Evolutionary conservation across 2,113 vertebrate species (phyloP), one percentile per base, ranked within the genome.

Genomic region (Melozone crissalis): DNA sequence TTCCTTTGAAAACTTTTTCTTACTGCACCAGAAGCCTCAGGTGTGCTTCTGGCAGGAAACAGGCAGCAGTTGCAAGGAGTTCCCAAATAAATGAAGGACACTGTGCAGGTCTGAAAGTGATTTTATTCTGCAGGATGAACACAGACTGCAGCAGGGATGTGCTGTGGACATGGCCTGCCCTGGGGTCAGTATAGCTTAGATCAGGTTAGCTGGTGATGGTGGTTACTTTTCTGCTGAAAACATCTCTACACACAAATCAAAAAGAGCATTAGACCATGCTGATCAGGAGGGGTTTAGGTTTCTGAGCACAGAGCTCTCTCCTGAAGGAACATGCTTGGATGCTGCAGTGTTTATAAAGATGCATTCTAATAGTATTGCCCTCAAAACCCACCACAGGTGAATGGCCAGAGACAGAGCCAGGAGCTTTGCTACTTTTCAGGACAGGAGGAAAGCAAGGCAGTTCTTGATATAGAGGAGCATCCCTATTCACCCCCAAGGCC

Each of bases 111-210:
- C 26, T 83, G 78, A 90, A 85, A 80, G 71, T 55, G 46, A 54
- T 73, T 96, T 96, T 94, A 95, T 93, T 92, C 55, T 73, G 67
- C 66, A 92, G 59, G 31, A 37, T 37, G 51, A 74, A n/a, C 23
- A 75, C 6, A 35, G 62, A 35, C 37, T 58, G 22, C 49, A 49
- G 37, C 74, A 76, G 46, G 28, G 10, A 11, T 28, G 12, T 28
- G n/a, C 11, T 31, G 19, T 1, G 4, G 28, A 19, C 19, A 7
- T 5, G 46, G 28, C 33, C 49, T 28, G 28, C 19, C 21, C n/a
- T 49, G 55, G 15, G 26, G 3, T 72, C n/a, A 28, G 41, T 57
- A 52, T 33, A 65, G 8, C 30, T 77, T 46, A 24, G n/a, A 2
- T 69, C 10, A 77, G 28, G 15, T 47, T 73, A 73, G 43, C 41